Conservation (phyloP, 2,797 vertebrate species). For the Mormyrops boulengeri region DNA sequence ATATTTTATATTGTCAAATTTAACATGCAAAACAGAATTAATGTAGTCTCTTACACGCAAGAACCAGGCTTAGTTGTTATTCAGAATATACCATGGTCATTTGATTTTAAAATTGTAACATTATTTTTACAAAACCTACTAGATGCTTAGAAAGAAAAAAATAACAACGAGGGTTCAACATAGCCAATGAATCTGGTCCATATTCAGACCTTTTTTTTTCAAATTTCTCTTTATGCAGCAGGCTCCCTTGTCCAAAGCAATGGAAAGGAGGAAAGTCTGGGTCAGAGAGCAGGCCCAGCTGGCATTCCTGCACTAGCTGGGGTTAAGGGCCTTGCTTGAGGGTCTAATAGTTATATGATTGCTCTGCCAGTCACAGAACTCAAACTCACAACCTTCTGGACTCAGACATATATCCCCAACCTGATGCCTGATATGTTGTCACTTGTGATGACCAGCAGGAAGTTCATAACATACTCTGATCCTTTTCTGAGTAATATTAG, state of each 20-base stretch:
- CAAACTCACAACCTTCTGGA: neutral
- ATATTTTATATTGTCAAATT: neutral
- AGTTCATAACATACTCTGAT: neutral
- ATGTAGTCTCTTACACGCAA: neutral
- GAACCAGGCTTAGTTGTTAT: neutral
- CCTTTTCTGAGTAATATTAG: neutral
- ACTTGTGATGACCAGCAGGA: neutral
- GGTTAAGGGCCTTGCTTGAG: neutral
- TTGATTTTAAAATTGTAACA: neutral
- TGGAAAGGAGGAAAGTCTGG: neutral
- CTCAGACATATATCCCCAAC: neutral
- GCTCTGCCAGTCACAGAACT: neutral
- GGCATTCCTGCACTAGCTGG: neutral
- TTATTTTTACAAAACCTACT: neutral
- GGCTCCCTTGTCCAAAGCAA: neutral
- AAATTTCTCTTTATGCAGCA: neutral
- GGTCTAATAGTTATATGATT: neutral
- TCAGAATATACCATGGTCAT: neutral
- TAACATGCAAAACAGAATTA: neutral
- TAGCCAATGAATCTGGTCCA: neutral
- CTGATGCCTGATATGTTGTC: neutral
- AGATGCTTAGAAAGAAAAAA: neutral
- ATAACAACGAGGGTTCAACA: neutral
- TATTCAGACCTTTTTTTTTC: neutral
- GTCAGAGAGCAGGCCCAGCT: neutral